Conservation (phyloP, 2,888 invertebrate species). For the Homarus gammarus region DNA sequence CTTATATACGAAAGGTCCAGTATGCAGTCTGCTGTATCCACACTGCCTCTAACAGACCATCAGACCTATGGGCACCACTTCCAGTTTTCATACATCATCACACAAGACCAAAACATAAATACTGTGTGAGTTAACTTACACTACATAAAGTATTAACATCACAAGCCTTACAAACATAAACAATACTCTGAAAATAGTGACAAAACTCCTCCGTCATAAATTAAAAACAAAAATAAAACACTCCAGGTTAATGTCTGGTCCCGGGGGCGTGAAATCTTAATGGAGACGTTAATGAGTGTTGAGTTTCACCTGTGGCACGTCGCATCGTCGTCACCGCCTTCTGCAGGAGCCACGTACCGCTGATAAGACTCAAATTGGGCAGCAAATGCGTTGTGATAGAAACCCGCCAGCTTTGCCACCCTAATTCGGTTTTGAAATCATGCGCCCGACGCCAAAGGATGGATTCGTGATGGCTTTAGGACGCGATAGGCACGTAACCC, state of each 20-base stretch:
- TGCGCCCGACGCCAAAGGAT: slow-evolving; percentile 65
- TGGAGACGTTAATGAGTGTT: slow-evolving; percentile 45
- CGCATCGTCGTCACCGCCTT: slow-evolving; percentile 10
- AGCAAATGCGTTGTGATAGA: slow-evolving; percentile 74
- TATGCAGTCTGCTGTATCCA: too few species aligned
- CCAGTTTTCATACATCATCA: too few species aligned
- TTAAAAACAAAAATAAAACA: background rate
- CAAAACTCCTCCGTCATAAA: background rate
- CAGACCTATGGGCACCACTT: too few species aligned
- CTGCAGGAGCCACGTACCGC: slow-evolving; percentile 39
- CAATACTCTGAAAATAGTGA: too few species aligned
- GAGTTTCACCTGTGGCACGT: slow-evolving; percentile 28
- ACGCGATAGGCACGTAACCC: slow-evolving; percentile 24
- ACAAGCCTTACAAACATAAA: too few species aligned
- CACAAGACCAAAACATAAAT: too few species aligned
- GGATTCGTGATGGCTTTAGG: slow-evolving; percentile 66
- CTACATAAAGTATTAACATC: too few species aligned
- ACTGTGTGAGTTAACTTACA: too few species aligned
- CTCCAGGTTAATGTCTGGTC: slow-evolving; percentile 16
- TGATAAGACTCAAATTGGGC: slow-evolving; percentile 74
- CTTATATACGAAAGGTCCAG: too few species aligned
- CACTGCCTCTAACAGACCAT: too few species aligned
- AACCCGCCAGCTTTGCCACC: slow-evolving; percentile 67
- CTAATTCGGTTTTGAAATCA: slow-evolving; percentile 75
- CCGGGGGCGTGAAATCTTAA: slow-evolving; percentile 45